These are phyloP conservation scores for Intellagama lesueurii DNA, from an alignment of 2,797 vertebrate species.

Conservation along the genomic window DNA sequence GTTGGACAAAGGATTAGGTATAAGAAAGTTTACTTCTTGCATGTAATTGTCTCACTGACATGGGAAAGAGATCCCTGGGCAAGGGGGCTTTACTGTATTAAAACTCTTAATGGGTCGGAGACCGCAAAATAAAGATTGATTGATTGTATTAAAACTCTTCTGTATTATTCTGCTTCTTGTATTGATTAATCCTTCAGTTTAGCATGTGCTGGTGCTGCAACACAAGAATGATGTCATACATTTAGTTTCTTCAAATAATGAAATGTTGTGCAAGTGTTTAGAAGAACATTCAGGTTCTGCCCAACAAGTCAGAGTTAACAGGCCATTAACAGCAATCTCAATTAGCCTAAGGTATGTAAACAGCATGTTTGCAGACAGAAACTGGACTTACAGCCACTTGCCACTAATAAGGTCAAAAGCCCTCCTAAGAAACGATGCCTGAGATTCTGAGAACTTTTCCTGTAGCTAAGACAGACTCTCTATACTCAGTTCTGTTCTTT, in stretches of 20 bases:
- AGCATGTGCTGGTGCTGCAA: not conserved
- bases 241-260: not conserved
- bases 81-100: not conserved
- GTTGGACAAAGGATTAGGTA: not conserved
- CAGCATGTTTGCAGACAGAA: not conserved
- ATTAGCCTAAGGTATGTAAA: not conserved
- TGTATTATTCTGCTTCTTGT: not conserved
- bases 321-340: not conserved
- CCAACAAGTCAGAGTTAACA: not conserved
- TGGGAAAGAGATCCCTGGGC: not conserved
- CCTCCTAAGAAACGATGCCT: not conserved
- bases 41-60: not conserved
- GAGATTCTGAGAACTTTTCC: not conserved
- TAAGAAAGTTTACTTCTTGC: not conserved
- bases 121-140: no score
- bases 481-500: not conserved
- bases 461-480: not conserved
- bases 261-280: not conserved
- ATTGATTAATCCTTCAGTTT: not conserved
- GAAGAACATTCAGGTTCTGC: not conserved
- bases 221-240: not conserved
- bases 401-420: not conserved
- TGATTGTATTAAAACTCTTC: not conserved
- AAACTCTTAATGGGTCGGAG: no score
- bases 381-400: not conserved